phyloP scores from a whole-genome alignment of 2,797 vertebrate species.

The Argya squamiceps region DNA sequence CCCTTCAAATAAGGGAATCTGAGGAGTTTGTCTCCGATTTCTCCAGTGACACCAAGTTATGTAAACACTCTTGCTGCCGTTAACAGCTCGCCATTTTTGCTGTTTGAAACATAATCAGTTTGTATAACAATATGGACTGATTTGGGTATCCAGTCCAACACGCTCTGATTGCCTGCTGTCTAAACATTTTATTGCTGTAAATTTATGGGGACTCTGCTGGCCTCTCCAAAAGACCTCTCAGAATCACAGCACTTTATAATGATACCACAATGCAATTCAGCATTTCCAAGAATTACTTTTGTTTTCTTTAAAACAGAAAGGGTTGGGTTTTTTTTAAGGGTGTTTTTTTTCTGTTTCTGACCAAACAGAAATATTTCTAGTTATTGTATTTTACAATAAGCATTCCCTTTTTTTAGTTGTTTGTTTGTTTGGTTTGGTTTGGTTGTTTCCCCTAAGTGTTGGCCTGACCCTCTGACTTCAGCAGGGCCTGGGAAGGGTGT shows the following conservation, averaged over 20 bases:
- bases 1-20: neutral
- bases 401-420: neutral
- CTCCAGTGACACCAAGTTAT: conserved; percentile 3
- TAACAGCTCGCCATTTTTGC: conserved; percentile 20
- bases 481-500: neutral
- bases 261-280: conserved; percentile 50
- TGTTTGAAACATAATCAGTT: conserved; percentile 28
- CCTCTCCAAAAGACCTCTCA: neutral
- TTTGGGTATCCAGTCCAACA: neutral
- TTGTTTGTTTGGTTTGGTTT: neutral
- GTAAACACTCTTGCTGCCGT: neutral
- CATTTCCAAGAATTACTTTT: conserved; percentile 61
- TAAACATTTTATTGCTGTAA: conserved; percentile 21
- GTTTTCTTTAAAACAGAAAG: conserved; percentile 57
- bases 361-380: conserved; percentile 2
- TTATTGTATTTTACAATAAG: neutral
- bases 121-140: neutral
- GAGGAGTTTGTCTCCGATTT: neutral
- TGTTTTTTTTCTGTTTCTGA: neutral
- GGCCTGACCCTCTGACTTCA: neutral
- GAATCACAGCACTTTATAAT: neutral
- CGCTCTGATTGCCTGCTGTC: neutral
- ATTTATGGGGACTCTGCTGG: conserved; percentile 6
- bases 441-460: neutral
- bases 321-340: neutral